Percentiles rank a stretch among this genome's conserved stretches.
Conservation (phyloP, 1,140 invertebrate species). For the Papilio glaucus region DNA sequence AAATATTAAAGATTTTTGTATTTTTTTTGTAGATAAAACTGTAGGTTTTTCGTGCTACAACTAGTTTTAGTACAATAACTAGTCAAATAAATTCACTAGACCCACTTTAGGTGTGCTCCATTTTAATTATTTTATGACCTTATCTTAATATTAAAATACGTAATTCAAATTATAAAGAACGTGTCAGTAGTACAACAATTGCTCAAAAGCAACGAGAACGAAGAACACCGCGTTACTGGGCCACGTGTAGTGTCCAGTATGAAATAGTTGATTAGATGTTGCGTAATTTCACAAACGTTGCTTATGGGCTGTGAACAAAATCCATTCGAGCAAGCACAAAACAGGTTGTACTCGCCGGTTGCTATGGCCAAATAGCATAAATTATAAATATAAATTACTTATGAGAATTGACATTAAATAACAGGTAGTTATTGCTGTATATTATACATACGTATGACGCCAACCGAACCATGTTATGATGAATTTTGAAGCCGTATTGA, state of each 20-base stretch:
- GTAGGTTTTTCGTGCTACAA: too few relatives aligned
- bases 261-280: conserved; percentile 12
- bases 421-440: neutral
- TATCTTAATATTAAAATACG: too few relatives aligned
- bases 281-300: conserved; percentile 15
- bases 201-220: neutral
- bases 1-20: too few relatives aligned
- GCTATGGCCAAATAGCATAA: conserved; percentile 16
- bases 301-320: neutral
- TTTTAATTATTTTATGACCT: too few relatives aligned
- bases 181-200: neutral
- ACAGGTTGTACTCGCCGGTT: conserved; percentile 3
- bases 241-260: neutral
- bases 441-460: neutral
- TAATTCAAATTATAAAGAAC: neutral
- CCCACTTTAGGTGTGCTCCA: too few relatives aligned
- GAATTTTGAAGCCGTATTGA: neutral
- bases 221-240: neutral
- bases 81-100: too few relatives aligned
- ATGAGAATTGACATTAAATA: neutral
- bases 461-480: neutral
- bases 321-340: conserved; percentile 5
- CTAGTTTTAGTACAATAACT: too few relatives aligned
- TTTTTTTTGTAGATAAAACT: too few relatives aligned
- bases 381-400: neutral